Base-by-base conservation (phyloP, 2,797 vertebrate species). In the Anguilla marmorata region DNA sequence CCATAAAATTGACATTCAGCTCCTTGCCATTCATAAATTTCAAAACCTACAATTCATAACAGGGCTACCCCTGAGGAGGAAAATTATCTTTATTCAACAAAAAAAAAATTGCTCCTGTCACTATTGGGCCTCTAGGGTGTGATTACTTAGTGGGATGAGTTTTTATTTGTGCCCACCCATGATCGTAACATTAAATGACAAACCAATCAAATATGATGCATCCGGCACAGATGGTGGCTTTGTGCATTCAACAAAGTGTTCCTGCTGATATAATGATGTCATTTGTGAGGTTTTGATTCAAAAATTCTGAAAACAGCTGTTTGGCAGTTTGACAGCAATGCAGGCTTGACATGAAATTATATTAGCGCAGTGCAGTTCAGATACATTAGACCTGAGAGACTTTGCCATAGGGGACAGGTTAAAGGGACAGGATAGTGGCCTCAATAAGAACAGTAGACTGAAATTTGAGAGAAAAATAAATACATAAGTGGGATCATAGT, bases 1-100 rank as follows among this genome's bases (percentile, higher is more conserved):
- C 50, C 19, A 27, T 66, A 27, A 14, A 48, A 84, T 66, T 1
- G 21, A 50, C 63, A 87, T 87, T n/a, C 48, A 87, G 76, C 33
- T 58, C 79, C 41, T 14, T 14, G 19, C 79, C 58, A 27, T 66
- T 82, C 58, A 41, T 27, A 87, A 87, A 84, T 84, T 16, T 19
- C 79, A 69, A 45, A 66, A 60, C 41, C 56, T 50, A 45, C 37
- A 63, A 41, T 48, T 87, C 37, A 83, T 48, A 87, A 69, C 7
- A 83, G 58, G n/a, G 37, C 66, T 4, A 37, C 45, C 7, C 41
- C 45, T 37, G 21, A n/a, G n/a, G 48, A 56, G 37, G 41, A 21
- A 66, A 66, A n/a, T 66, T 4, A 74, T 19, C 27, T 3, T 27
- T 30, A 74, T 5, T 74, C 16, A 37, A 79, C 14, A 37, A 24